Conservation (phyloP, 2,888 invertebrate genomes). For the Hirtodrosophila histrioides region DNA sequence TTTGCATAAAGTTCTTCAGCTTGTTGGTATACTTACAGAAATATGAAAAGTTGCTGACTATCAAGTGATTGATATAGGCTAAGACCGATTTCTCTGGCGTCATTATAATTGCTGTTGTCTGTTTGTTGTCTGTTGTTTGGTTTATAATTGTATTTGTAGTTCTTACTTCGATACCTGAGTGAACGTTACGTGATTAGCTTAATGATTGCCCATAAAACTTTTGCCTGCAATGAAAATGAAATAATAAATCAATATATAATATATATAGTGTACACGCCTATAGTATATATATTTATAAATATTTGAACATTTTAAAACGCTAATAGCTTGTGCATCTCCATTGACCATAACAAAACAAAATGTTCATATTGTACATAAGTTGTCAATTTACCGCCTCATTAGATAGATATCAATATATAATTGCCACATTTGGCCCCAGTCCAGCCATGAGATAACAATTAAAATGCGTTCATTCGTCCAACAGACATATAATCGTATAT, state of each 20-base stretch:
- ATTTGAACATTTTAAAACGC: conserved; percentile 6
- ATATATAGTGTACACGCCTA: conserved; percentile 5
- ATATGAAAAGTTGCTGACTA: conserved; percentile 84
- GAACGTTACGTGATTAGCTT: conserved; percentile 70
- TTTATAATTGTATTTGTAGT: conserved; percentile 30
- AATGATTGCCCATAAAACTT: conserved; percentile 68
- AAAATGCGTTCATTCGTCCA: conserved; percentile 4
- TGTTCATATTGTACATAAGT: not conserved
- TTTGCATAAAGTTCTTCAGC: not conserved
- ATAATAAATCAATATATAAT: conserved; percentile 58
- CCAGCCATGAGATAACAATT: conserved; percentile 39
- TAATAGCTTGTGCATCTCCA: conserved; percentile 24
- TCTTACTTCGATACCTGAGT: conserved; percentile 59
- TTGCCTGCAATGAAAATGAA: conserved; percentile 58
- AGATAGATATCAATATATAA: conserved; percentile 29
- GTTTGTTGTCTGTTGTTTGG: conserved; percentile 20
- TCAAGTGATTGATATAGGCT: conserved; percentile 83
- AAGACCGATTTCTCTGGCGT: conserved; percentile 83
- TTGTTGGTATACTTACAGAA: conserved; percentile 82
- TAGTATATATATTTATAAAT: not conserved
- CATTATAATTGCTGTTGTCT: conserved; percentile 57
- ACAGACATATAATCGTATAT: no score
- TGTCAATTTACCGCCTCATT: conserved; percentile 40
- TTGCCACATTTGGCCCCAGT: conserved; percentile 12
- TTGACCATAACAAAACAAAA: conserved; percentile 37